phyloP scores from a whole-genome alignment of 2,113 vertebrate species.

The Bubo scandiacus region DNA sequence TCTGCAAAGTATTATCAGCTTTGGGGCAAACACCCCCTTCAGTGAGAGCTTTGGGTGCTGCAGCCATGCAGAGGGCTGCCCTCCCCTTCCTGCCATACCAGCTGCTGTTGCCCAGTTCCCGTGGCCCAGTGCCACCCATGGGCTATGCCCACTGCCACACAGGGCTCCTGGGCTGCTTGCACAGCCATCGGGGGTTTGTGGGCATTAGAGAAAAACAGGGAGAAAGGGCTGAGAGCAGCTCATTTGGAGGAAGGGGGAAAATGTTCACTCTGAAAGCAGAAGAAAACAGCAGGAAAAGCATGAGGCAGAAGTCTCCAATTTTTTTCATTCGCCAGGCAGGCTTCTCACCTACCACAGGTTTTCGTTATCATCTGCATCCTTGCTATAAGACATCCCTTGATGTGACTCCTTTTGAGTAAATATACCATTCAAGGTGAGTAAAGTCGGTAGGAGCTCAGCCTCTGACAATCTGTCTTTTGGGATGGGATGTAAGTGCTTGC shows the following conservation, averaged over 20 bases:
- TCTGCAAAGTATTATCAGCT: not conserved
- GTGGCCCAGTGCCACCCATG: fast-evolving
- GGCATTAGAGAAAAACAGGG: not conserved
- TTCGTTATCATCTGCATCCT: not conserved
- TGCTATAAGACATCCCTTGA: not conserved
- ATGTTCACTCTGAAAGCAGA: not conserved
- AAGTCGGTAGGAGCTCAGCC: not conserved
- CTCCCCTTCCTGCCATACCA: not conserved
- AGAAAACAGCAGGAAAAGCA: not conserved
- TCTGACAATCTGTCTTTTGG: not conserved
- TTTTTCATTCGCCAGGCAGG: not conserved
- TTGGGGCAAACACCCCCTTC: fast-evolving
- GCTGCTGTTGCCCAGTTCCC: not conserved
- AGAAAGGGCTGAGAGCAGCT: not conserved
- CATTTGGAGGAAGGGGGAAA: not conserved
- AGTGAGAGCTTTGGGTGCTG: not conserved
- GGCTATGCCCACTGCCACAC: fast-evolving
- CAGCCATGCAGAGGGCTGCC: not conserved
- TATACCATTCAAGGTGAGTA: not conserved
- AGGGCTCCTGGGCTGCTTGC: not conserved
- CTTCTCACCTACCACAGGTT: not conserved
- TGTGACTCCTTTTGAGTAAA: not conserved
- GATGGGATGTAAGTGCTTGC: not conserved
- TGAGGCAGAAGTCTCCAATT: not conserved
- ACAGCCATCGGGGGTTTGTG: fast-evolving